phyloP scores from a whole-genome alignment of 2,797 vertebrate genomes.

The Pangasius djambal region DNA sequence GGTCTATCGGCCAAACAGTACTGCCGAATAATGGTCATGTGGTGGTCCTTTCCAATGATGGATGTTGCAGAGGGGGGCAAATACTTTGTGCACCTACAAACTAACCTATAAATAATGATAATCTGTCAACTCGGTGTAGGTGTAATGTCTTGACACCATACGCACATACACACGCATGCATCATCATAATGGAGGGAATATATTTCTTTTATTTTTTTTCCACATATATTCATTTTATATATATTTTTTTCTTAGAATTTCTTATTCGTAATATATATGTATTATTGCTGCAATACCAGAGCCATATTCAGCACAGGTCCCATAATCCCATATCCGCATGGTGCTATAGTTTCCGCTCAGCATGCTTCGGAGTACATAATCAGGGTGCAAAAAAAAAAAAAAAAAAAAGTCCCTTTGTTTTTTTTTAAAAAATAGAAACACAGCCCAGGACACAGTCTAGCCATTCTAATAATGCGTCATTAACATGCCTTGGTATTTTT shows the following conservation, averaged over 20 bases:
- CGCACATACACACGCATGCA: neutral
- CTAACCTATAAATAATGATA: no score
- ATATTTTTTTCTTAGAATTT: conserved; percentile 27
- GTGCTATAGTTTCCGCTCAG: conserved; percentile 76
- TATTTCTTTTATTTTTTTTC: conserved; percentile 57
- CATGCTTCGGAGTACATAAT: conserved; percentile 81
- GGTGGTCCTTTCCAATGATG: neutral
- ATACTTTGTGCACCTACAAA: neutral
- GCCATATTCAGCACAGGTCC: conserved; percentile 68
- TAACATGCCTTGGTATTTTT: conserved; percentile 76
- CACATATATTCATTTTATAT: conserved; percentile 58
- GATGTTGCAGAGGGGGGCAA: neutral
- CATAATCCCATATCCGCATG: conserved; percentile 67
- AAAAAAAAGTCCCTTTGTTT: conserved; percentile 70
- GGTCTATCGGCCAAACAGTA: neutral
- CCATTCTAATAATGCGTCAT: conserved; percentile 79
- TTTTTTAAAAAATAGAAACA: conserved; percentile 55
- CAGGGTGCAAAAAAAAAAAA: conserved; percentile 77
- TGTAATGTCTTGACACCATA: neutral
- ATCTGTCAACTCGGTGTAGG: neutral
- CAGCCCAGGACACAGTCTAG: conserved; percentile 75
- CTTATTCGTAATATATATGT: conserved; percentile 67
- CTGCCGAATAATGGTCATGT: neutral
- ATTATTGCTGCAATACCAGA: conserved; percentile 81
- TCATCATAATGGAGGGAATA: conserved; percentile 51